Conservation (phyloP, 2,888 invertebrate genomes). For the Sarcophaga variegata region DNA sequence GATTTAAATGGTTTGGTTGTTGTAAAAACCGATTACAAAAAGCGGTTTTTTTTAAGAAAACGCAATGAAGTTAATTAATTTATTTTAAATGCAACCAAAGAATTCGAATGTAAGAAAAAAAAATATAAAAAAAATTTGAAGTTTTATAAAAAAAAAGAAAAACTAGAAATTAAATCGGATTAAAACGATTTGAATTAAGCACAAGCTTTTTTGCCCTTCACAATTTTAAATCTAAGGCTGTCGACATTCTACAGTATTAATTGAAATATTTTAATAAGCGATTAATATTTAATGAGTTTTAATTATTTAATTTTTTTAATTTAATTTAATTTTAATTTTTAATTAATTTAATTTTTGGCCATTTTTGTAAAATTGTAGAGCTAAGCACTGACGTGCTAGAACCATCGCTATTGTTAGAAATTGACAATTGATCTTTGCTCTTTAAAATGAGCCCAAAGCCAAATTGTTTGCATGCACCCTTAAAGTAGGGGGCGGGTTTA, state of each 20-base stretch:
- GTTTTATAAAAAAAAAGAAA: constrained; percentile 39
- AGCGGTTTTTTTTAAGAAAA: constrained; percentile 37
- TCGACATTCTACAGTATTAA: neutral
- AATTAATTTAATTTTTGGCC: no score
- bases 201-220: constrained; percentile 23
- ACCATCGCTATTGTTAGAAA: no score
- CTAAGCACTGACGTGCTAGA: no score
- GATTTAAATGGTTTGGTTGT: neutral
- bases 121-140: constrained; percentile 49
- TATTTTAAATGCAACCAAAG: constrained; percentile 29
- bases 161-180: constrained; percentile 13
- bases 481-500: no score
- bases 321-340: no score
- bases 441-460: no score
- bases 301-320: no score
- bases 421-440: no score
- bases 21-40: constrained; percentile 22
- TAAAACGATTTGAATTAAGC: constrained; percentile 38
- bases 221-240: neutral
- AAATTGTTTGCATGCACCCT: no score
- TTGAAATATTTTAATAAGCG: no score
- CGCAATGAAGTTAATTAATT: constrained; percentile 49
- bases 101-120: constrained; percentile 28
- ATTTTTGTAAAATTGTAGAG: no score
- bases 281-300: no score